A percentile compares a stretch with the other conserved stretches of the same genome.
phyloP scores from a whole-genome alignment of 2,888 invertebrate species.

The Leptopilina myrica region DNA sequence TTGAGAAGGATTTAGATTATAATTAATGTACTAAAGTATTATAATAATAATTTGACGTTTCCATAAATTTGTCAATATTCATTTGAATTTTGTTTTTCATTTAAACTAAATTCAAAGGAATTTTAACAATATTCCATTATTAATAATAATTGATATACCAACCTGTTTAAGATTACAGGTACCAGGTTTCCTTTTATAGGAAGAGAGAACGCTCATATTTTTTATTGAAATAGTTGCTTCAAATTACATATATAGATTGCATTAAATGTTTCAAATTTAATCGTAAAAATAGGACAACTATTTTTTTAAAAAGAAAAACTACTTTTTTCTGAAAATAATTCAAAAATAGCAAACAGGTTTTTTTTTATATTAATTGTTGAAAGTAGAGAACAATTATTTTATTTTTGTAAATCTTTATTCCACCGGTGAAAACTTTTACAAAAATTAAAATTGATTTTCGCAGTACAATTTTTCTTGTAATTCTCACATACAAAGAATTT shows the following conservation, averaged over 20 bases:
- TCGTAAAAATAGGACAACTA: too few species aligned
- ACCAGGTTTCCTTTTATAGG: not conserved
- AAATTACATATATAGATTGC: not conserved
- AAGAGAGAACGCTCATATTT: not conserved
- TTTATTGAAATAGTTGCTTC: not conserved
- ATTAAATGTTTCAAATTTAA: not conserved
- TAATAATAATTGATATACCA: not conserved
- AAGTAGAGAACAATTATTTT: not conserved
- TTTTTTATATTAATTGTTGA: too few species aligned
- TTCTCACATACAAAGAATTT: too few species aligned
- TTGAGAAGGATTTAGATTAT: conserved; percentile 8
- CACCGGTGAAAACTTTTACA: not conserved
- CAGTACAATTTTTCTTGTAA: too few species aligned
- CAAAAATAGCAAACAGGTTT: too few species aligned
- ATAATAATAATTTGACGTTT: conserved; percentile 16
- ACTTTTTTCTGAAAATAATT: too few species aligned
- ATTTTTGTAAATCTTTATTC: conserved; percentile 4
- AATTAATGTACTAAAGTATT: conserved; percentile 18
- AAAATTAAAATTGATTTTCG: conserved; percentile 4
- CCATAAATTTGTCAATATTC: conserved; percentile 43
- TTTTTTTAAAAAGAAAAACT: too few species aligned
- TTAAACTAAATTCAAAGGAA: not conserved
- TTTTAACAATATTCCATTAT: not conserved
- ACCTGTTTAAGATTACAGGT: not conserved
- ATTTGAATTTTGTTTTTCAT: conserved; percentile 43